A percentile compares a stretch with the other conserved stretches of the same genome.
These are phyloP conservation scores for Isichthys henryi DNA, from an alignment of 2,113 vertebrate genomes.

Conservation along the genomic window DNA sequence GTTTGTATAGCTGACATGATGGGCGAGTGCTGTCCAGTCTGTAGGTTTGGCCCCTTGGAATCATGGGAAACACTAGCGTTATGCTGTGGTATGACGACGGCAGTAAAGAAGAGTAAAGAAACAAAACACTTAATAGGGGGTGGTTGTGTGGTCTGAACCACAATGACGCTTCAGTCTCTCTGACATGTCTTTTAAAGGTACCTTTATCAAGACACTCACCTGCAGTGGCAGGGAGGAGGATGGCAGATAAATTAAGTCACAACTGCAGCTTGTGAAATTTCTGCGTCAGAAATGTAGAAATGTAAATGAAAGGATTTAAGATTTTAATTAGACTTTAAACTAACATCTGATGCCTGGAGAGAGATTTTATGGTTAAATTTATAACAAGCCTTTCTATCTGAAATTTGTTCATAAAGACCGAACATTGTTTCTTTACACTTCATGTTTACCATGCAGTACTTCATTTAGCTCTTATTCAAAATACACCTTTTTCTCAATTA, in stretches of 20 bases:
- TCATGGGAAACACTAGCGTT: not conserved
- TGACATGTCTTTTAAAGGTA: not conserved
- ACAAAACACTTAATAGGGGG: not conserved
- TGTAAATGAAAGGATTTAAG: not conserved
- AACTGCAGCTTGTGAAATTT: not conserved
- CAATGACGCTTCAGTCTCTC: not conserved
- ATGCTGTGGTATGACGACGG: not conserved
- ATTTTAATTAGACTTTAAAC: not conserved
- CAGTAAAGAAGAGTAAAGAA: not conserved
- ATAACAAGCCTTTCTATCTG: not conserved
- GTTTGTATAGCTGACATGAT: not conserved
- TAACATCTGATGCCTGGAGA: not conserved
- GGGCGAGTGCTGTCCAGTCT: not conserved
- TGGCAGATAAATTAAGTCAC: not conserved
- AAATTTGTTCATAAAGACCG: not conserved
- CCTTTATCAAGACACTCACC: not conserved
- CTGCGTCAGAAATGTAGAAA: not conserved
- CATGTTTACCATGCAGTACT: not conserved
- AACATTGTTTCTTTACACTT: not conserved
- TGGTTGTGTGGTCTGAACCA: not conserved
- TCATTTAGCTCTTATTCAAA: not conserved
- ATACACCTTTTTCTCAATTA: not conserved
- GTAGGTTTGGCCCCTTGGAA: not conserved
- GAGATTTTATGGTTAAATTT: not conserved
- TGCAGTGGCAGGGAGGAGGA: not conserved